Percentiles rank a stretch among this genome's conserved stretches.
Conservation (phyloP, 2,113 vertebrate species). For the Lates calcarifer region DNA sequence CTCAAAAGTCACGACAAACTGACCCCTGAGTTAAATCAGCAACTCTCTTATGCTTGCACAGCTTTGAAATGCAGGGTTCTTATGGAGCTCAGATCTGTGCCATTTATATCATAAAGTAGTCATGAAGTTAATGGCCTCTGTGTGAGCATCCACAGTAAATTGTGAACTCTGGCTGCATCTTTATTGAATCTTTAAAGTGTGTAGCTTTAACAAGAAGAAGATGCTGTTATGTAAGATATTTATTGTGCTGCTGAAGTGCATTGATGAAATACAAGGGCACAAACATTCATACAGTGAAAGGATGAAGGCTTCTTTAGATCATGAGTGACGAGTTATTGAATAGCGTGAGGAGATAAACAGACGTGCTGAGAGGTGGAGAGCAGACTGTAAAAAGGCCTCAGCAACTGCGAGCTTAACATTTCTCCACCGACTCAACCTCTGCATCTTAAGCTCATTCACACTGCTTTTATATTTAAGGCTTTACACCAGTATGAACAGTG, state of each 20-base stretch:
- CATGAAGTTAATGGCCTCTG: slow-evolving; percentile 20
- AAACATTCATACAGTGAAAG: slow-evolving; percentile 35
- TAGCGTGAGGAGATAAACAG: slow-evolving; percentile 37
- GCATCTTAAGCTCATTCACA: slow-evolving; percentile 64
- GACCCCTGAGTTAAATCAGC: slow-evolving; percentile 5
- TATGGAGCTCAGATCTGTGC: background rate
- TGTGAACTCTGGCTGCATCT: slow-evolving; percentile 28
- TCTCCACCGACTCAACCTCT: slow-evolving; percentile 50
- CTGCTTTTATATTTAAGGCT: slow-evolving; percentile 65
- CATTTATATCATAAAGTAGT: background rate
- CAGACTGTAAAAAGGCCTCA: slow-evolving; percentile 46
- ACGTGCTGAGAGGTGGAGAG: slow-evolving; percentile 30
- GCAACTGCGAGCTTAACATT: slow-evolving; percentile 42
- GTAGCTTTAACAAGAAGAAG: slow-evolving; percentile 41
- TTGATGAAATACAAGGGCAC: background rate
- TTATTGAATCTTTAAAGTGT: slow-evolving; percentile 31
- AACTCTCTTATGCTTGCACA: background rate
- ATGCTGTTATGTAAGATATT: slow-evolving; percentile 35
- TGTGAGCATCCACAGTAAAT: slow-evolving; percentile 33
- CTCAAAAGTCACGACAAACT: slow-evolving; percentile 14
- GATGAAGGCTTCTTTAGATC: slow-evolving; percentile 42
- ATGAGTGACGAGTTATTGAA: slow-evolving; percentile 48
- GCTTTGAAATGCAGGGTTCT: slow-evolving; percentile 32
- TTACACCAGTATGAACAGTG: slow-evolving; percentile 40
- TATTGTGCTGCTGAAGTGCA: slow-evolving; percentile 34